Evolutionary conservation across 2,113 vertebrate genomes (phyloP).

Genomic region (Ibidorhyncha struthersii): DNA sequence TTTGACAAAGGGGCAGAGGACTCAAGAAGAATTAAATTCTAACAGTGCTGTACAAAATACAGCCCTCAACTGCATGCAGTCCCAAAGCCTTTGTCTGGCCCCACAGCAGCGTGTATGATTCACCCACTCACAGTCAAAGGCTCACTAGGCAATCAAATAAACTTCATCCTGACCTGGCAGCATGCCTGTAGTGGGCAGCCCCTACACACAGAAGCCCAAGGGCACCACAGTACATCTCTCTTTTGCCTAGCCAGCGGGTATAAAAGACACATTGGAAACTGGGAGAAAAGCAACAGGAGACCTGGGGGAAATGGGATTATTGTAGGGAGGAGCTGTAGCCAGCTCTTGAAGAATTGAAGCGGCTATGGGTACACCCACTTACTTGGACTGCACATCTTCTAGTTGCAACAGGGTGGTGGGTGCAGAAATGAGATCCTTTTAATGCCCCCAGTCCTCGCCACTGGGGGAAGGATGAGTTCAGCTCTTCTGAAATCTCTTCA

Average conservation of each 20-base stretch:
- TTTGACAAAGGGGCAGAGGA: slow-evolving; percentile 2
- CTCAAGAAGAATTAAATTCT: background rate
- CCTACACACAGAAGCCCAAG: background rate
- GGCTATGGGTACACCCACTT: background rate
- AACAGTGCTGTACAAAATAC: background rate
- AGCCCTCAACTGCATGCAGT: background rate
- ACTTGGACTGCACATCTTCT: background rate
- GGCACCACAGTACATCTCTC: background rate
- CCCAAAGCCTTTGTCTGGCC: background rate
- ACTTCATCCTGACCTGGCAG: background rate
- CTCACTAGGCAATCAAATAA: background rate
- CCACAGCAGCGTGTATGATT: background rate
- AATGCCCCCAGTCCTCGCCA: background rate
- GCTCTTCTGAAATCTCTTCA: background rate
- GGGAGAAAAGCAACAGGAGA: background rate
- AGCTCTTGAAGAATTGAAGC: background rate
- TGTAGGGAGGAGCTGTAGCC: background rate
- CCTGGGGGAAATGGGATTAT: background rate
- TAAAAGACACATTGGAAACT: background rate
- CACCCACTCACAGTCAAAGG: background rate
- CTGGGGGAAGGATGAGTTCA: background rate
- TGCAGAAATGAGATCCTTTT: background rate
- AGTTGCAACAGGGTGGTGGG: background rate
- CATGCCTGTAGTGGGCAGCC: background rate
- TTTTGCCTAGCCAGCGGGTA: background rate